Percentiles rank a stretch among this genome's conserved stretches.
phyloP scores from a whole-genome alignment of 2,113 vertebrate species.

The Indri indri region DNA sequence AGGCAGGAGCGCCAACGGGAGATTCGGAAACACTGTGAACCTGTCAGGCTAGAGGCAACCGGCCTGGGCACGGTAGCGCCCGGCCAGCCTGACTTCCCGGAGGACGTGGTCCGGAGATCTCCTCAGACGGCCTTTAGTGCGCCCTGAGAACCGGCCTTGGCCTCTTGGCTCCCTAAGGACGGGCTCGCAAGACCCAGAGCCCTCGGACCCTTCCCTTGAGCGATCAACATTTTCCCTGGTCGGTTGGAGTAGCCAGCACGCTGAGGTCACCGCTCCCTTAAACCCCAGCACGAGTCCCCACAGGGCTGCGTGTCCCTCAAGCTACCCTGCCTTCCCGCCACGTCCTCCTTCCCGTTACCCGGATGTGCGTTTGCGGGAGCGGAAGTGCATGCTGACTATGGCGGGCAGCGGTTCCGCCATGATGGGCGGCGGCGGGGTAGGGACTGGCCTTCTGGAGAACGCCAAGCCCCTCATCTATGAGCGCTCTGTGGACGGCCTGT shows the following conservation, averaged over 20 bases:
- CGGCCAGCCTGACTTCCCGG: background rate
- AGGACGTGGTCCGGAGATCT: background rate
- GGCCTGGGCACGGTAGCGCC: background rate
- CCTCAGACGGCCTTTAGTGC: background rate
- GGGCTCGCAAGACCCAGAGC: background rate
- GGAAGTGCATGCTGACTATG: background rate
- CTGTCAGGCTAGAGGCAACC: background rate
- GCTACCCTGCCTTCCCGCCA: slow-evolving; percentile 7
- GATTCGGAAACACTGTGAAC: background rate
- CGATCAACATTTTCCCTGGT: rapidly evolving
- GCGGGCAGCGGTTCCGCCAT: background rate
- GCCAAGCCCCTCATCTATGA: slow-evolving; percentile 90
- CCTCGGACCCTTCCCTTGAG: background rate
- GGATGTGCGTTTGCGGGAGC: background rate
- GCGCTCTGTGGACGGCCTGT: slow-evolving; percentile 86
- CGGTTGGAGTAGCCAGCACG: rapidly evolving
- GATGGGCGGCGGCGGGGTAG: slow-evolving; percentile 65
- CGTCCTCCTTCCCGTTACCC: background rate
- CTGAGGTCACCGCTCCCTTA: rapidly evolving
- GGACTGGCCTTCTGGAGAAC: slow-evolving; percentile 85
- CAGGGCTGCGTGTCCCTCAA: background rate
- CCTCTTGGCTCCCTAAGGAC: background rate
- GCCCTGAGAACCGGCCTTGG: background rate
- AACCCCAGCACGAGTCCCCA: rapidly evolving
- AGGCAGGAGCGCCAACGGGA: background rate